These are phyloP conservation scores for Diplosoma virens DNA, from an alignment of 23 tunicate species.

Conservation along the genomic window DNA sequence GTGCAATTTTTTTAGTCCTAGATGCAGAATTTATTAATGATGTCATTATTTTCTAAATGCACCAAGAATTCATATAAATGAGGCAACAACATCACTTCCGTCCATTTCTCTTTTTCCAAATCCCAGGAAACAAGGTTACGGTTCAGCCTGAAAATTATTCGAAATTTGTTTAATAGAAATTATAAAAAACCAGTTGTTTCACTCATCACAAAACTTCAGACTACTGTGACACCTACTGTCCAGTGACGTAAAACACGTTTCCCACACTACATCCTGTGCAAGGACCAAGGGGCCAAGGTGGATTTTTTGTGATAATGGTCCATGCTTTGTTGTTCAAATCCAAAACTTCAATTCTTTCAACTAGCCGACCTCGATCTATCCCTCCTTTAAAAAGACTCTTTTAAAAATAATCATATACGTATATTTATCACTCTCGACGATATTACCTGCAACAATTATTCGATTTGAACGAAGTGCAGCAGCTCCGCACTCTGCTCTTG, in stretches of 20 bases:
- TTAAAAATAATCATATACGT: too few species aligned
- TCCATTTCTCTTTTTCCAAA: constrained; percentile 3
- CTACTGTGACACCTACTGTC: constrained; percentile 25
- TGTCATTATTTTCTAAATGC: not conserved
- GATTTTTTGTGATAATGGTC: not conserved
- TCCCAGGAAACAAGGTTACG: constrained; percentile 10
- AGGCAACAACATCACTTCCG: not conserved
- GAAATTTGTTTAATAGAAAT: too few species aligned
- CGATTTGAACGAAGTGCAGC: not conserved
- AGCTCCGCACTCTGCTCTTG: constrained; percentile 18
- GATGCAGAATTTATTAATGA: too few species aligned
- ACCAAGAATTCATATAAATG: constrained; percentile 7
- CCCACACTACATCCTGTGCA: not conserved
- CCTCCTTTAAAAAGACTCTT: too few species aligned
- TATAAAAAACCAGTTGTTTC: too few species aligned
- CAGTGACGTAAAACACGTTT: not conserved
- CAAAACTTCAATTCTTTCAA: not conserved
- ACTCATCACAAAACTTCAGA: too few species aligned
- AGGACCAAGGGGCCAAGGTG: constrained; percentile 15
- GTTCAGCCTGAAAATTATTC: not conserved
- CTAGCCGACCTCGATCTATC: not conserved
- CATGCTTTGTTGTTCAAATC: not conserved
- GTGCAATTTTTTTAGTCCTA: too few species aligned
- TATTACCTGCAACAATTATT: constrained; percentile 8
- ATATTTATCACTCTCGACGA: too few species aligned